Percentiles rank a stretch among this genome's conserved stretches.
Evolutionary conservation across 2,888 invertebrate genomes (phyloP).

Genomic region (Apamea monoglypha): DNA sequence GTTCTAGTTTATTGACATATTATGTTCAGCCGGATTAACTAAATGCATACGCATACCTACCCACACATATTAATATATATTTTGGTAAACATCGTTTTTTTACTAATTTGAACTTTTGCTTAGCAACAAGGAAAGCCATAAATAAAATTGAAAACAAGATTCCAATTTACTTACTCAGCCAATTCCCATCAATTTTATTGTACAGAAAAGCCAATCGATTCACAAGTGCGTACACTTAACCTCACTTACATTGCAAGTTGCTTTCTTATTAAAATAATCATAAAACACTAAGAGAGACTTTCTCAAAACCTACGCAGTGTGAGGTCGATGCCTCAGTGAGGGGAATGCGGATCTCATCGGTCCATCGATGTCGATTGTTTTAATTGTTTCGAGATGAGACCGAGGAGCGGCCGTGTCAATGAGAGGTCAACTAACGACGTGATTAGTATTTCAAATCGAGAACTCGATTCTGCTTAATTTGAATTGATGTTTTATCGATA

Average conservation of each 20-base stretch:
- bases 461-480: conserved; percentile 70
- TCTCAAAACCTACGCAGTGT: conserved; percentile 67
- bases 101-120: not conserved
- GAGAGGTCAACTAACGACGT: conserved; percentile 78
- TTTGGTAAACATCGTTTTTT: not conserved
- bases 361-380: conserved; percentile 80
- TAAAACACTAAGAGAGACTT: conserved; percentile 68
- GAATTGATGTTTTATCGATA: conserved; percentile 67
- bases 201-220: conserved; percentile 64
- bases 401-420: conserved; percentile 80
- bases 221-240: conserved; percentile 66
- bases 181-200: conserved; percentile 63
- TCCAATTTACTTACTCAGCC: conserved; percentile 57
- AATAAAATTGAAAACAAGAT: conserved; percentile 33
- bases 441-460: conserved; percentile 75
- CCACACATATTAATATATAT: not conserved
- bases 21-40: not conserved
- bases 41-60: not conserved
- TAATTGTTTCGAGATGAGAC: conserved; percentile 80
- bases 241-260: conserved; percentile 62
- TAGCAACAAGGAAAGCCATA: conserved; percentile 32
- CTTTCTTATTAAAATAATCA: conserved; percentile 71
- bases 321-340: conserved; percentile 69
- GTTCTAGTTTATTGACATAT: not conserved
- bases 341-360: conserved; percentile 78